Base-by-base conservation (phyloP, 1,140 invertebrate genomes). In the Battus philenor region DNA sequence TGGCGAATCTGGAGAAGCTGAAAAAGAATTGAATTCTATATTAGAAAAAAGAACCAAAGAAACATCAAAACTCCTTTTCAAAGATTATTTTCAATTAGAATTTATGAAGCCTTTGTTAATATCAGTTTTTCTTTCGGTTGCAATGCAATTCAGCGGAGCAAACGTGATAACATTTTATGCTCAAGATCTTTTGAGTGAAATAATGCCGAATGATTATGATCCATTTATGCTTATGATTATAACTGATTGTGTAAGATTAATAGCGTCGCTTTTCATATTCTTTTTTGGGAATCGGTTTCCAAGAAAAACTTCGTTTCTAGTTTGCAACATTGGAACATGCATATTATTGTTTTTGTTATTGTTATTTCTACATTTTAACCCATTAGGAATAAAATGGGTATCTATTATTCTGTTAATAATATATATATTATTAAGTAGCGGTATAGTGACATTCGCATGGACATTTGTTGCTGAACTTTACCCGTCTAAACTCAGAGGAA, bases 391-490 rank as follows among this genome's bases (percentile, higher is more conserved):
- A 43, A 36, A 39, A 11, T 77, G 71, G 70, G 6, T 79, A 7
- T 64, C 67, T 26, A 43, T 75, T 4, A 44, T 49, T 4, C 53
- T 59, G 1, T 51, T 75, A 11, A 47, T 75, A 12, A 4, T 64
- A 2, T 81, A 70, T 46, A 49, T 61, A 7, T 11, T 36, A n/a
- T 55, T 69, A 12, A 50, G 49, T 13, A 57, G 58, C 13, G 63
- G 58, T 0, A 39, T 78, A 1, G 50, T 59, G 1, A 59, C 49
- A 17, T 46, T 76, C 12, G 55, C 63, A 2, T 69, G 66, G 62
- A 58, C 73, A n/a, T 59, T 78, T 32, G 41, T 74, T n/a, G 59
- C 67, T 4, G 79, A 83, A 51, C 54, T 83, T 43, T 79, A 75
- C 50, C 61, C 79, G 4, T 52, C 51, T 1, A 66, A 67, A 30